Base-by-base conservation (phyloP, 2,888 invertebrate genomes). In the Teleogryllus oceanicus region DNA sequence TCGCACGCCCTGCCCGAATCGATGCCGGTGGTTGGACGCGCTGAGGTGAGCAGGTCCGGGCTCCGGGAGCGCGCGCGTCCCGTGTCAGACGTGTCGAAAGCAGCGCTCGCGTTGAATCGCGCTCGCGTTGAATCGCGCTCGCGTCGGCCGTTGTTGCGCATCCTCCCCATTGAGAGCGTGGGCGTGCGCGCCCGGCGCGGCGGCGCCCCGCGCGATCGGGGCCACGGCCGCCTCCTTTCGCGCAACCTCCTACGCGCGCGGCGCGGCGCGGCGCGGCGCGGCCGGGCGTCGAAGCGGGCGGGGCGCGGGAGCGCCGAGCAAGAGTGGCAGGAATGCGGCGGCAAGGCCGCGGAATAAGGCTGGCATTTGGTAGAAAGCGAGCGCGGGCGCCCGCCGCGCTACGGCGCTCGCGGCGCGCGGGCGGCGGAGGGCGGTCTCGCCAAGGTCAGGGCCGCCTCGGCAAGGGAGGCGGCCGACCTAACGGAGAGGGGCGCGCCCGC, bases 341-440 rank as follows among this genome's bases (percentile, higher is more conserved):
- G 62, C 62, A 62, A 62, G 62, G 62, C 62, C 62, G 62, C 62
- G 62, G n/a, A 62, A 62, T 62, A 62, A 62, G 62, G 62, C 11
- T 62, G 62, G 62, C 62, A 62, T 62, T 62, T 62, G 8, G 62
- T 62, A 62, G 62, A 62, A 62, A 62, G 62, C n/a, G 16, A 62
- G 16, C 13, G 62, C n/a, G 16, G 1, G 4, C 13, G 11, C 11
- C 11, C 62, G 62, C 13, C 4, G 62, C n/a, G 62, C 12, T 8
- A 4, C 62, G 62, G 13, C 62, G 62, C 21, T 21, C 16, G 62
- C 62, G 62, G 13, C 2, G 62, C 4, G 16, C 13, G 37, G 37
- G 62, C 4, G 16, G 10, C 12, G 62, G 16, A 1, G 62, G 13
- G 16, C 13, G 16, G 62, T 0, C 62, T 62, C 16, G 8, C 5